Base-by-base conservation (phyloP, 2,797 vertebrate genomes). In the Hyperoplus immaculatus region DNA sequence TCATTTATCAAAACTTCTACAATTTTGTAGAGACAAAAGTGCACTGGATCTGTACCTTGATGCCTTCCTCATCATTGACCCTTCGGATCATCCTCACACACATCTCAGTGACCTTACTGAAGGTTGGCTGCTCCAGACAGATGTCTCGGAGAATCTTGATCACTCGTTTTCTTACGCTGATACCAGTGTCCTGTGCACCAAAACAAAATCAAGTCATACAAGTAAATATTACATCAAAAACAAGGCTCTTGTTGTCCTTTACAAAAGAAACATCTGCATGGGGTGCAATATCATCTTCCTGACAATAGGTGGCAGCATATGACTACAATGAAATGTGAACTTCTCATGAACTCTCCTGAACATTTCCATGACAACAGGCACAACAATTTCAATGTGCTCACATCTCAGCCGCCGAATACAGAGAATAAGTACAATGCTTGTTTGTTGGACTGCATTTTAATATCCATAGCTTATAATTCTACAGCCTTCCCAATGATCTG, bases 21-120 rank as follows among this genome's bases (percentile, higher is more conserved):
- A 39, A 15, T 15, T 14, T 7, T 47, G 3, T 56, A 21, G 9
- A 45, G 3, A 47, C 3, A 65, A n/a, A 46, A 21, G n/a, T 54
- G 53, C 16, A 62, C 3, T 11, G 46, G n/a, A 56, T 75, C 57
- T 69, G 21, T 83, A 98, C 98, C 97, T 99, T 99, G 94, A 99
- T 99, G 79, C 98, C 98, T 86, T 98, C 98, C 92, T 99, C 98
- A 36, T 99, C 98, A 82, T 99, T 99, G 88, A 99, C 98, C 90
- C 98, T 95, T 75, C 98, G 97, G 91, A 99, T 99, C 98, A 99
- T 99, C 96, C 97, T 97, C 71, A 99, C 98, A 88, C 98, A 99
- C 98, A 99, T 99, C 92, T 99, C 98, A 11, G 98, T 99, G 76
- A 99, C 96, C 94, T 98, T 98, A 89, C 96, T 97, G 95, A 98